Conservation (phyloP, 1,140 invertebrate species). For the Tetragonula clypearis region DNA sequence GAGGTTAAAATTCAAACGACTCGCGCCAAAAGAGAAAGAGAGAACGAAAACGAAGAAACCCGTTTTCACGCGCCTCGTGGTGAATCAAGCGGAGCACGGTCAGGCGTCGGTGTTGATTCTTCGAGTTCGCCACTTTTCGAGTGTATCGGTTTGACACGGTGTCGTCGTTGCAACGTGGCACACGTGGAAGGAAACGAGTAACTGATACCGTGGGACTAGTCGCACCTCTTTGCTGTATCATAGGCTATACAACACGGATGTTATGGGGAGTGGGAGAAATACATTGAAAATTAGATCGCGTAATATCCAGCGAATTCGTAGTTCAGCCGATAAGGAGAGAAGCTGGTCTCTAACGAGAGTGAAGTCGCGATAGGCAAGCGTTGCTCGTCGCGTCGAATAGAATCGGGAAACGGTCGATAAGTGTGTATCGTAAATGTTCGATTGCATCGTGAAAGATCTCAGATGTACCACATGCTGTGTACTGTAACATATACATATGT, state of each 20-base stretch:
- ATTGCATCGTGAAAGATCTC: conserved; percentile 25
- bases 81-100: not conserved
- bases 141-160: conserved; percentile 25
- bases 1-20: not conserved
- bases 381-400: not conserved
- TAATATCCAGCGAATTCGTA: conserved; percentile 32
- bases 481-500: conserved; percentile 71
- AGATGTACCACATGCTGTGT: conserved; percentile 62
- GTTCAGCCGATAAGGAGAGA: not conserved
- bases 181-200: not conserved
- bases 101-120: not conserved
- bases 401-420: conserved; percentile 17
- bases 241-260: conserved; percentile 39
- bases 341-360: too few relatives aligned
- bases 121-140: conserved; percentile 28
- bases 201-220: not conserved
- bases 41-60: not conserved
- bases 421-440: conserved; percentile 17
- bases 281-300: conserved; percentile 43
- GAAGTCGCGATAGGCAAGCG: not conserved
- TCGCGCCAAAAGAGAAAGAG: not conserved
- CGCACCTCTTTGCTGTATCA: conserved; percentile 18
- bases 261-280: conserved; percentile 13
- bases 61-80: not conserved
- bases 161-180: conserved; percentile 1